These are phyloP conservation scores for Mionectes olivaceus DNA, from an alignment of 2,797 vertebrate genomes.

Conservation along the genomic window DNA sequence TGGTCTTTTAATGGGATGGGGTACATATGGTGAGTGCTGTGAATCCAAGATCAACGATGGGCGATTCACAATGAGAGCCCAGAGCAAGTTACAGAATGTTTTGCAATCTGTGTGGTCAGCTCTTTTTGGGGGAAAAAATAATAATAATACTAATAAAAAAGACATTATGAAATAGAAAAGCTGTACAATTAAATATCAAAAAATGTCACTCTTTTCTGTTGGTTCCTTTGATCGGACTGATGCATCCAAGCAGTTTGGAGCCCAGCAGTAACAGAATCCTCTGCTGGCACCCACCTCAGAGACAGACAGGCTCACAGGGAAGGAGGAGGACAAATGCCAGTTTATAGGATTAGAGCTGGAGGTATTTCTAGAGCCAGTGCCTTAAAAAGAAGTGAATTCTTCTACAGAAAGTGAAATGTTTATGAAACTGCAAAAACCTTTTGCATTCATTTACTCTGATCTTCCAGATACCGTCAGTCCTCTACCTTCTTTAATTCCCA, in stretches of 20 bases:
- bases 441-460: background rate
- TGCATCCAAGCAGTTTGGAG: background rate
- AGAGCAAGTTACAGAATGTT: background rate
- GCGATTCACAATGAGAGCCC: background rate
- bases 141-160: no score
- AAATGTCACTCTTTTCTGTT: accelerated
- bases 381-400: background rate
- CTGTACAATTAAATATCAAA: background rate
- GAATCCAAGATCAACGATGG: background rate
- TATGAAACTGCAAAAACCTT: background rate
- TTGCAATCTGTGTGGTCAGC: background rate
- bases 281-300: background rate
- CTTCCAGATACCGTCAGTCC: background rate
- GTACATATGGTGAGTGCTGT: background rate
- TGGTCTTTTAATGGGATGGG: background rate
- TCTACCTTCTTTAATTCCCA: background rate
- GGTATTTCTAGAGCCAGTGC: background rate
- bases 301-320: background rate
- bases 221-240: background rate
- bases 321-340: background rate
- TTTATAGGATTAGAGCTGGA: background rate
- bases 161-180: background rate
- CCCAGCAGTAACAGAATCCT: background rate
- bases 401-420: background rate
- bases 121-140: accelerated